Evolutionary conservation across 1,140 invertebrate genomes (phyloP).

Genomic region (Thrips palmi): DNA sequence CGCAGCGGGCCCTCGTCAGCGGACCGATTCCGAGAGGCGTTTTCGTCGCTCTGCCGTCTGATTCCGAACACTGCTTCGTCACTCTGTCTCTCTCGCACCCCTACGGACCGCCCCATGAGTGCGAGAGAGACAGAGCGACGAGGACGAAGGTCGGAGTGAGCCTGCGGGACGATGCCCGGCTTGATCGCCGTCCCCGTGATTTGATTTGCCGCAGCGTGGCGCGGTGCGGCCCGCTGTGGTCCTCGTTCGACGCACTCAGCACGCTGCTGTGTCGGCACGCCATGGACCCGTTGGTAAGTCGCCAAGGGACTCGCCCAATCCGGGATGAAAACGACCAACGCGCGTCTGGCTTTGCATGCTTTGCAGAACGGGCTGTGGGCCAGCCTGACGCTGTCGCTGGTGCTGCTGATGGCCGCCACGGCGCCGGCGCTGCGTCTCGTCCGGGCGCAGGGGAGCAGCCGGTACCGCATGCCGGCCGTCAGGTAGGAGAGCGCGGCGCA

Average conservation of each 20-base stretch:
- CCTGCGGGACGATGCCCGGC: slow-evolving; percentile 38
- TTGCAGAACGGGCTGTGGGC: no score
- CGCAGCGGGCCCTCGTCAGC: not conserved
- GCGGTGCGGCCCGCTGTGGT: slow-evolving; percentile 43
- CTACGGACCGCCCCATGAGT: not conserved
- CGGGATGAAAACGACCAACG: no score
- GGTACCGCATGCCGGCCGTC: no score
- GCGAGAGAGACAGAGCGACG: not conserved
- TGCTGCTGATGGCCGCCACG: no score
- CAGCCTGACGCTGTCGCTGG: no score
- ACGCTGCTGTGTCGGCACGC: slow-evolving; percentile 47
- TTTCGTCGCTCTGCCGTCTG: no score
- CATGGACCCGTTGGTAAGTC: slow-evolving; percentile 41
- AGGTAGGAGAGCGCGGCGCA: no score
- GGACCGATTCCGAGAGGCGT: not conserved
- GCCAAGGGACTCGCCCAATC: no score
- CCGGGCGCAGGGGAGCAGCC: no score
- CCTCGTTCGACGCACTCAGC: slow-evolving; percentile 40
- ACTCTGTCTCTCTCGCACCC: not conserved
- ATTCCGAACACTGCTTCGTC: not conserved
- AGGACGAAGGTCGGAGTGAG: slow-evolving; percentile 29
- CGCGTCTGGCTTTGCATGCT: no score
- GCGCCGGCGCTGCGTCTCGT: no score
- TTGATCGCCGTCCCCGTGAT: slow-evolving; percentile 43
- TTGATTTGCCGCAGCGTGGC: slow-evolving; percentile 36